Conservation (phyloP, 2,797 vertebrate genomes). For the Emydoidea blandingii region DNA sequence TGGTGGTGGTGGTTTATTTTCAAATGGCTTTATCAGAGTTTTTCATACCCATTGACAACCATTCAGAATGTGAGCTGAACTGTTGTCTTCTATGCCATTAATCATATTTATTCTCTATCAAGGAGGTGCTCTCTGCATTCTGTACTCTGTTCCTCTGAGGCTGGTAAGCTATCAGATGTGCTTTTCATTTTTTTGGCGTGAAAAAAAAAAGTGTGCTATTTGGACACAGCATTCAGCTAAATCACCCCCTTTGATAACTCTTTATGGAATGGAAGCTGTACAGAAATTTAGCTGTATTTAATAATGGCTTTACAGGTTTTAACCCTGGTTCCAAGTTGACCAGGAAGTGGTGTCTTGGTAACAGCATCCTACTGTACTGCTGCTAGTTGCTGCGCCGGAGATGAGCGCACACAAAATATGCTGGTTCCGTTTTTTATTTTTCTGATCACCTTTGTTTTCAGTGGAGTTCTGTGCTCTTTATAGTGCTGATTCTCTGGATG, state of each 20-base stretch:
- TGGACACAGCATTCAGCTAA: background rate
- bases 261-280: background rate
- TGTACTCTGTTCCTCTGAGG: background rate
- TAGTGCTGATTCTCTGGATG: background rate
- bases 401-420: background rate
- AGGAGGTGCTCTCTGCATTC: background rate
- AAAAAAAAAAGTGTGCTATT: background rate
- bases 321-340: background rate
- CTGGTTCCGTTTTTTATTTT: background rate
- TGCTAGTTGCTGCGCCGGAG: background rate
- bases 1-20: background rate
- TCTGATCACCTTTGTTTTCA: background rate
- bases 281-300: background rate
- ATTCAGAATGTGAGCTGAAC: background rate
- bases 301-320: background rate
- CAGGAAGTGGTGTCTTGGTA: background rate
- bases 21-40: background rate
- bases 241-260: background rate
- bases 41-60: background rate
- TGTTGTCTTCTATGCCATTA: background rate
- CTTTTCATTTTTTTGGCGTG: background rate
- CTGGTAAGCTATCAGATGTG: background rate
- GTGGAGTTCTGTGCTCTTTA: background rate
- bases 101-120: background rate
- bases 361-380: background rate